phyloP scores from a whole-genome alignment of 2,797 vertebrate genomes.

The Distichodus sexfasciatus region DNA sequence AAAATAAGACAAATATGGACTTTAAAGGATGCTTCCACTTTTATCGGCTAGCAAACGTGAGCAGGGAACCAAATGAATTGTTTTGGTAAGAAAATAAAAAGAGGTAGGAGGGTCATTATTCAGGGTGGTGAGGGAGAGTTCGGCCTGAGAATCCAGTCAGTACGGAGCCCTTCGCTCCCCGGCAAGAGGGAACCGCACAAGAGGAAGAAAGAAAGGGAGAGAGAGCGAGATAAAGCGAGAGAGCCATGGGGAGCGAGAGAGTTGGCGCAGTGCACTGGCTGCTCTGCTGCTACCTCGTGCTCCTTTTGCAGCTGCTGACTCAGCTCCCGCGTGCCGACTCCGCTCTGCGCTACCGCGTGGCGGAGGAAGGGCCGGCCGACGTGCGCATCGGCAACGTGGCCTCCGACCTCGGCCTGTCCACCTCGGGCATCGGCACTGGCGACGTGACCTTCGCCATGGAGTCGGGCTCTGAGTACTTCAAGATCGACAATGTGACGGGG shows the following conservation, averaged over 20 bases:
- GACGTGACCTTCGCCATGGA: conserved; percentile 96
- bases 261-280: conserved; percentile 76
- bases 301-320: conserved; percentile 84
- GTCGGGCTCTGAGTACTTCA: conserved; percentile 93
- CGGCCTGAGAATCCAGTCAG: too few species aligned
- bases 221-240: conserved; percentile 38
- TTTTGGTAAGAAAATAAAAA: not conserved
- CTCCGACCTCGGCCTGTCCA: conserved; percentile 87
- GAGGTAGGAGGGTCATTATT: not conserved
- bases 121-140: not conserved
- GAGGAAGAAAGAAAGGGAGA: conserved; percentile 55
- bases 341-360: conserved; percentile 89
- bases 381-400: conserved; percentile 95
- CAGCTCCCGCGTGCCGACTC: conserved; percentile 84
- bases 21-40: not conserved
- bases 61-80: conserved; percentile 58
- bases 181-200: conserved; percentile 32
- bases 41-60: conserved; percentile 44
- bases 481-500: conserved; percentile 96
- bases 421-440: conserved; percentile 87
- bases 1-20: conserved; percentile 57
- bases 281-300: conserved; percentile 73
- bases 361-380: conserved; percentile 91
- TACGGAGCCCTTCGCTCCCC: too few species aligned
- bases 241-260: conserved; percentile 72